These are phyloP conservation scores for Cheilosia soror DNA, from an alignment of 2,888 invertebrate species.

Conservation along the genomic window DNA sequence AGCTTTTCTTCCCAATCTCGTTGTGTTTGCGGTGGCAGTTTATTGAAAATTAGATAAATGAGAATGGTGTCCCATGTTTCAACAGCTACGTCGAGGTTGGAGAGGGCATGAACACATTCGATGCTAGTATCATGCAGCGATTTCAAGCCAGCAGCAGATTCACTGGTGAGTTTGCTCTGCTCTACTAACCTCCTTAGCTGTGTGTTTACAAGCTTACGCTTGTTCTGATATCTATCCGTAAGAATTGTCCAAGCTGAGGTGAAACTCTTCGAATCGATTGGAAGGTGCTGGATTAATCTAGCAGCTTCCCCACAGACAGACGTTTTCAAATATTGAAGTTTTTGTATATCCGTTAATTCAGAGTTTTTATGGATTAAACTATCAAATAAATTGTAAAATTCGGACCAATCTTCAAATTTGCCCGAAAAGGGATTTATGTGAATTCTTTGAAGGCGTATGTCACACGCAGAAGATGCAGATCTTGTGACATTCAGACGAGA, in stretches of 20 bases:
- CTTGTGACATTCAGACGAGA: conserved; percentile 12
- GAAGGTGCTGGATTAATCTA: conserved; percentile 29
- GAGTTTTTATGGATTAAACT: background rate
- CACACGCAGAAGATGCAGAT: background rate
- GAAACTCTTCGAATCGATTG: conserved; percentile 22
- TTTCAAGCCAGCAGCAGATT: conserved; percentile 2
- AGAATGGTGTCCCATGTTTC: conserved; percentile 30
- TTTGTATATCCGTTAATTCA: conserved; percentile 9
- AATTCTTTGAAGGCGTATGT: conserved; percentile 24
- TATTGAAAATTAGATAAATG: conserved; percentile 20
- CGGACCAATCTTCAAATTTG: conserved; percentile 22
- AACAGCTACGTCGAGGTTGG: conserved; percentile 15
- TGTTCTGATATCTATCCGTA: conserved; percentile 28
- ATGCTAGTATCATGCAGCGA: conserved; percentile 20
- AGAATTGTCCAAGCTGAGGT: conserved; percentile 26
- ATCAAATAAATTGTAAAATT: conserved; percentile 1
- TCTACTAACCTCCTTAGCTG: conserved; percentile 25
- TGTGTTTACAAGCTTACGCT: conserved; percentile 3
- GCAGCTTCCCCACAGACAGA: conserved; percentile 20
- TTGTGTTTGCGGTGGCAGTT: conserved; percentile 14
- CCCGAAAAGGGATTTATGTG: conserved; percentile 10
- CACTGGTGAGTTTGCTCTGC: conserved; percentile 12
- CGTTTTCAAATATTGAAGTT: conserved; percentile 19
- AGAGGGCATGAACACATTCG: conserved; percentile 34
- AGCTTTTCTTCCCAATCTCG: conserved; percentile 36